Evolutionary conservation across 2,888 invertebrate species (phyloP), one percentile per base, ranked within the genome.

Genomic region (Tiphia femorata): DNA sequence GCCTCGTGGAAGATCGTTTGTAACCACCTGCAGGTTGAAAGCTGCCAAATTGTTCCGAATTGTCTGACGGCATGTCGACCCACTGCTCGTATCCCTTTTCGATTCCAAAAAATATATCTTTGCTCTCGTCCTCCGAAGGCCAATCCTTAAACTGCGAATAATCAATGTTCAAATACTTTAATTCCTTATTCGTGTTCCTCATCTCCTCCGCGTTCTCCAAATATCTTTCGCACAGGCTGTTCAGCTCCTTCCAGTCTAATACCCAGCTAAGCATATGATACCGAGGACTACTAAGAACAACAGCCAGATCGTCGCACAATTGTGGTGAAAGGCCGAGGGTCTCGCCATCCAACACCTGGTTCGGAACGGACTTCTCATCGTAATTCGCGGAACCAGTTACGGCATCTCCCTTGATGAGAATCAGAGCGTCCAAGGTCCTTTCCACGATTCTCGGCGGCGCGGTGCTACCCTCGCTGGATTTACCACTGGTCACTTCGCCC

Each of bases 161-260:
- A 79, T 92, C 92, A 27, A 92, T 87, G 73, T 92, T 90, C 1
- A 92, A 84, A 77, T 89, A 92, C 76, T 91, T 91, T n/a, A 92
- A 84, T 77, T 92, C 92, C 0, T 90, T 91, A 33, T 89, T 89
- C 14, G 89, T 85, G 37, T 89, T 89, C 35, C 89, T 87, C 16
- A 90, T 90, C 46, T 89, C 88, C 56, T 86, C 85, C 2, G 86
- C 86, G 64, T 87, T 85, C 55, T 87, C 85, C 27, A 88, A 73
- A 70, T 88, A 88, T 65, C 86, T 84, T 56, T 86, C 84, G 77
- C 89, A 89, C n/a, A 87, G 77, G n/a, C 80, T 71, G 49, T 86
- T 85, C 47, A 89, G 78, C 63, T 88, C 86, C 37, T 80, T 79
- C 89, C 89, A 89, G 27, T 86, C 85, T 8, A 90, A 84, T 49